Conservation (phyloP, 2,113 vertebrate genomes). For the Brachypteracias leptosomus region DNA sequence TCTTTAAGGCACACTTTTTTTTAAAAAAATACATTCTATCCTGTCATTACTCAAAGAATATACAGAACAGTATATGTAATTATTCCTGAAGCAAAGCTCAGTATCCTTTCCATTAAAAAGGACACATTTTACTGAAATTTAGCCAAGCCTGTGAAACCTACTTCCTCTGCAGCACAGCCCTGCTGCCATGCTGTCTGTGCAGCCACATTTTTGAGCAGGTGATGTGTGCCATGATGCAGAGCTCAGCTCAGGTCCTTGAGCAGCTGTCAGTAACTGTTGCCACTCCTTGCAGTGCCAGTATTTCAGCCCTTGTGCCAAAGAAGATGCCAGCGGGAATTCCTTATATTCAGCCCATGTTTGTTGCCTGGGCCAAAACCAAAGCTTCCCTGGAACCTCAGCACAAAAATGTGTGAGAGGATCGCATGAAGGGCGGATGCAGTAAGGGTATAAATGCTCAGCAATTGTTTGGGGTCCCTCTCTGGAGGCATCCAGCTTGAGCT, state of each 20-base stretch:
- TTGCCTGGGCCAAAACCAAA: background rate
- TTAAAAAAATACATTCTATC: no score
- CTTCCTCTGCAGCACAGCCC: background rate
- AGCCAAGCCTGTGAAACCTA: background rate
- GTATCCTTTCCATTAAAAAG: background rate
- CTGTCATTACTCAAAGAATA: background rate
- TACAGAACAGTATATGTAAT: background rate
- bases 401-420: no score
- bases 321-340: background rate
- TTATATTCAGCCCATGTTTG: background rate
- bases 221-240: fast-evolving
- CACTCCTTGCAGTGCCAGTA: background rate
- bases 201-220: background rate
- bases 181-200: background rate
- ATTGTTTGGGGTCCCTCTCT: no score
- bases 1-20: no score
- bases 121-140: background rate
- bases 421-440: no score
- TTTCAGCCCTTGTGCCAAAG: background rate
- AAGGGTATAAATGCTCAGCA: no score
- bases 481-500: no score
- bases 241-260: background rate
- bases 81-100: background rate
- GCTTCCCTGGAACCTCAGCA: background rate
- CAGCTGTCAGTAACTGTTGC: background rate